phyloP scores from a whole-genome alignment of 1,140 invertebrate species.

The Drosophila arawakana region DNA sequence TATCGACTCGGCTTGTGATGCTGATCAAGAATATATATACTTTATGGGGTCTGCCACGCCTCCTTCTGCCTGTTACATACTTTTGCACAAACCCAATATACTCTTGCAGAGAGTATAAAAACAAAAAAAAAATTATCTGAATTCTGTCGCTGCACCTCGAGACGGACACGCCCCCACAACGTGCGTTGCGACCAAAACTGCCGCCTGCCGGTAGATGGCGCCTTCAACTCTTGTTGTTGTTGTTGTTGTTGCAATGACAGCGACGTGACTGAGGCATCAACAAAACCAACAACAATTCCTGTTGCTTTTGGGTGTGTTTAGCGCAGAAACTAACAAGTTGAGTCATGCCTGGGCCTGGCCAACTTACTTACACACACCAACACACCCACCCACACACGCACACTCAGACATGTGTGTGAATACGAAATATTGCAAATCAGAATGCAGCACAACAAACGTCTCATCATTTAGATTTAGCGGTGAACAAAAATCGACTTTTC shows the following conservation, averaged over 20 bases:
- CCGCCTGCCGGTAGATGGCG: slow-evolving; percentile 20
- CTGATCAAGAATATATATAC: too few relatives aligned
- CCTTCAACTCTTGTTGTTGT: background rate
- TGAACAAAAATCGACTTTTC: background rate
- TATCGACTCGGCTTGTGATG: too few relatives aligned
- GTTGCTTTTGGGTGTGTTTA: slow-evolving; percentile 39
- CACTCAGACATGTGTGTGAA: slow-evolving; percentile 1
- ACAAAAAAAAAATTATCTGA: background rate
- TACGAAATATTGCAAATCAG: slow-evolving; percentile 58
- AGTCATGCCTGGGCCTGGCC: slow-evolving; percentile 45
- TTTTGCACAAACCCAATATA: too few relatives aligned
- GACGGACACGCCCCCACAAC: slow-evolving; percentile 17
- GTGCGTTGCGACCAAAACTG: slow-evolving; percentile 15
- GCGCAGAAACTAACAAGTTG: slow-evolving; percentile 35
- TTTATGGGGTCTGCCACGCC: too few relatives aligned
- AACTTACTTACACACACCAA: slow-evolving; percentile 18
- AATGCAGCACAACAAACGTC: slow-evolving; percentile 50
- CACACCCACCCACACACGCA: slow-evolving; percentile 2
- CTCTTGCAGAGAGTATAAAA: too few relatives aligned
- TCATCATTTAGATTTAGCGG: slow-evolving; percentile 2
- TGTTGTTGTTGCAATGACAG: background rate
- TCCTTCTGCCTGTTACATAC: too few relatives aligned
- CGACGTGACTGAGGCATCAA: slow-evolving; percentile 45
- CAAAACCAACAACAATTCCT: slow-evolving; percentile 9
- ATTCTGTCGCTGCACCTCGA: background rate